A percentile compares a stretch with the other conserved stretches of the same genome.
These are phyloP conservation scores for Chiroxiphia lanceolata DNA, from an alignment of 2,797 vertebrate species.

Conservation along the genomic window DNA sequence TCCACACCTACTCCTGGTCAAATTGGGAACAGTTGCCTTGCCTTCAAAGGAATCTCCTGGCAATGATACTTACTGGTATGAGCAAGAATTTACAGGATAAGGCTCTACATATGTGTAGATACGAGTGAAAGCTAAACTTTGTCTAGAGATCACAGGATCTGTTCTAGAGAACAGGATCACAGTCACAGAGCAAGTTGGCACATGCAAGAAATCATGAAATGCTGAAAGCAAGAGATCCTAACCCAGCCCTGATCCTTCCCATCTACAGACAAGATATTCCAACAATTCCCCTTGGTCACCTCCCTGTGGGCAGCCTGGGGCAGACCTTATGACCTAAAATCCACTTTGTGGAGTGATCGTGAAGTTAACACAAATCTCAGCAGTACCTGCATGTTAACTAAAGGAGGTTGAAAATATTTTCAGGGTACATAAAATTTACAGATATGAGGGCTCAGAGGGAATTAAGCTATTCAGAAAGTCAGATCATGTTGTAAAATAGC, in stretches of 20 bases:
- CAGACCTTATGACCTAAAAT: neutral
- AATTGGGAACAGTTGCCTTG: neutral
- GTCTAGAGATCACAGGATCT: neutral
- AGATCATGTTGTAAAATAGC: neutral
- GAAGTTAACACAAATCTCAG: neutral
- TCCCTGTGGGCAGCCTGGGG: neutral
- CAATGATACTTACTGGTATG: neutral
- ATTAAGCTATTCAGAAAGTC: constrained; percentile 16
- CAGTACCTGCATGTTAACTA: neutral
- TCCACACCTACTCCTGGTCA: neutral
- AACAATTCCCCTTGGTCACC: neutral
- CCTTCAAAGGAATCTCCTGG: neutral
- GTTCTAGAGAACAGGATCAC: neutral
- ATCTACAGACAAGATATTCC: neutral
- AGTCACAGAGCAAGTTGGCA: neutral
- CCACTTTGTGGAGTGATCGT: neutral
- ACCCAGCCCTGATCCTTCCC: neutral
- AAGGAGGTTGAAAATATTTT: neutral
- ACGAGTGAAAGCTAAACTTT: neutral
- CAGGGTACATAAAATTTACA: neutral
- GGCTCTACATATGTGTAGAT: neutral
- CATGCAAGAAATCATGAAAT: neutral
- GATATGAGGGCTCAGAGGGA: neutral
- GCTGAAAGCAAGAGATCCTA: neutral
- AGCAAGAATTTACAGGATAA: neutral